Conservation (phyloP, 2,797 vertebrate genomes). For the Hipposideros larvatus region DNA sequence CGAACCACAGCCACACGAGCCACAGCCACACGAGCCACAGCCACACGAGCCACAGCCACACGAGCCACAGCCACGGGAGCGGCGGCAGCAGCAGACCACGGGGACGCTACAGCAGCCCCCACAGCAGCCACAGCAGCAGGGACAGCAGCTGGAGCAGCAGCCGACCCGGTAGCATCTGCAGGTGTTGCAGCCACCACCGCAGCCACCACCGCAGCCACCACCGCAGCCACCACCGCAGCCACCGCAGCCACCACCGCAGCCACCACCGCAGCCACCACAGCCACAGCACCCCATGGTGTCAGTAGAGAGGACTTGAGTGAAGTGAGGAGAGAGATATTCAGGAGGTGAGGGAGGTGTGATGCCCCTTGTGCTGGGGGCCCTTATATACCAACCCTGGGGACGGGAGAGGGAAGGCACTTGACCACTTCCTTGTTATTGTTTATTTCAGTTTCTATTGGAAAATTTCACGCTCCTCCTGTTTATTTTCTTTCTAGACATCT, state of each 20-base stretch:
- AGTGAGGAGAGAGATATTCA: background rate
- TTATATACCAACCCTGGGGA: background rate
- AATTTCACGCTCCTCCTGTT: background rate
- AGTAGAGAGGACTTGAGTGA: background rate
- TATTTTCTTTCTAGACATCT: background rate
- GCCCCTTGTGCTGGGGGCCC: background rate
- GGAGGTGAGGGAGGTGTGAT: background rate
- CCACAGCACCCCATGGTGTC: constrained; percentile 32
- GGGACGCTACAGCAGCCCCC: background rate
- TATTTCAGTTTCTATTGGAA: background rate
- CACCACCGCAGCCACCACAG: fast-evolving
- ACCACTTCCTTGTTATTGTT: constrained; percentile 46
- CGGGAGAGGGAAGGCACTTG: background rate
- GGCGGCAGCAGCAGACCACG: background rate
- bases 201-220: background rate
- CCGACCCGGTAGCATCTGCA: constrained; percentile 11
- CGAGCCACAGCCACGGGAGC: background rate
- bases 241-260: fast-evolving
- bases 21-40: background rate
- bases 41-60: too few species aligned
- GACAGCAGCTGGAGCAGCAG: constrained; percentile 42
- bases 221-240: background rate
- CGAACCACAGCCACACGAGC: background rate
- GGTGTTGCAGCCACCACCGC: background rate
- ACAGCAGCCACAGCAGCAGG: background rate